phyloP scores from a whole-genome alignment of 1,140 invertebrate genomes.

The Cotesia chilonis region DNA sequence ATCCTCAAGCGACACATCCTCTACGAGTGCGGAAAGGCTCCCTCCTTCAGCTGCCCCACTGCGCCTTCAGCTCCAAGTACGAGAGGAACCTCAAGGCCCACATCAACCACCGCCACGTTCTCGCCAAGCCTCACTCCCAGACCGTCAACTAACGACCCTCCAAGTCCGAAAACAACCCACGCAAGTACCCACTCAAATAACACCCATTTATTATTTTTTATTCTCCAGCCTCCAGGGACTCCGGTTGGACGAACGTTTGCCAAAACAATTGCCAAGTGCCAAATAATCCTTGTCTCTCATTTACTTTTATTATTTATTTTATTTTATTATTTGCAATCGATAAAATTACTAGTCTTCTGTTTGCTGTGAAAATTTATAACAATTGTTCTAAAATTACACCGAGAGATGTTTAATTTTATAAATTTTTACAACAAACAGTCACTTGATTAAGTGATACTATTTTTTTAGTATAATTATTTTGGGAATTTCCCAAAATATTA shows the following conservation, averaged over 20 bases:
- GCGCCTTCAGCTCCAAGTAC: slow-evolving; percentile 65
- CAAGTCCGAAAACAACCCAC: neutral
- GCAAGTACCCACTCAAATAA: no score
- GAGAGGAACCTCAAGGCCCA: slow-evolving; percentile 64
- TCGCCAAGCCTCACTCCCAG: slow-evolving; percentile 43
- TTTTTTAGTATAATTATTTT: no score
- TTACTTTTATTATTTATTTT: slow-evolving; percentile 15
- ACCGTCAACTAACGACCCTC: slow-evolving; percentile 38
- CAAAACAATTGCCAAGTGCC: slow-evolving; percentile 36
- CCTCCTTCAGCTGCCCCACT: slow-evolving; percentile 67
- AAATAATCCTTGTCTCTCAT: slow-evolving; percentile 23
- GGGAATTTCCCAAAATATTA: neutral
- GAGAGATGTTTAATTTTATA: no score
- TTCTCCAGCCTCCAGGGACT: neutral
- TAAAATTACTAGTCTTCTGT: no score
- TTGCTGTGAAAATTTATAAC: no score
- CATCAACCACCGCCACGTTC: slow-evolving; percentile 62
- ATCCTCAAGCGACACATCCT: slow-evolving; percentile 64
- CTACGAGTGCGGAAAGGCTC: slow-evolving; percentile 67
- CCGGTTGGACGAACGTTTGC: slow-evolving; percentile 12
- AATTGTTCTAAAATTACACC: no score
- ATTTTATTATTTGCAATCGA: neutral
- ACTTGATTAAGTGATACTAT: neutral
- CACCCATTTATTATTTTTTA: neutral
- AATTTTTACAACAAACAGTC: neutral